Evolutionary conservation across 2,888 invertebrate species (phyloP).

Genomic region (Drosophila ochracea): DNA sequence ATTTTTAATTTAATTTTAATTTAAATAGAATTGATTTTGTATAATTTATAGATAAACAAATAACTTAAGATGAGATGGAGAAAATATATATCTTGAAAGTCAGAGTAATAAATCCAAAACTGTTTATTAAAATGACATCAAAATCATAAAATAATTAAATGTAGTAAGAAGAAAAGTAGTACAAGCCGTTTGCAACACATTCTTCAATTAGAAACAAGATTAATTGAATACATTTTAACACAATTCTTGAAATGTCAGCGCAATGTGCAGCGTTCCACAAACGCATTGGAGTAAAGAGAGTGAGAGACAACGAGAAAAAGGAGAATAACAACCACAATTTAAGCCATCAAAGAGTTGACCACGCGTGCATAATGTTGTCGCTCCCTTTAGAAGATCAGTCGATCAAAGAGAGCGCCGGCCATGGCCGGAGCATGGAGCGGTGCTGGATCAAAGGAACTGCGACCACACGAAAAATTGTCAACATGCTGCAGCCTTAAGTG

Average conservation of each 20-base stretch:
- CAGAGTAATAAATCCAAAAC: neutral
- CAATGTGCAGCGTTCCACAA: slow-evolving; percentile 34
- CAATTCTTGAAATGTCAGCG: slow-evolving; percentile 31
- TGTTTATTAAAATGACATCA: neutral
- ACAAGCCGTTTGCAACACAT: slow-evolving; percentile 2
- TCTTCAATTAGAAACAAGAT: slow-evolving; percentile 20
- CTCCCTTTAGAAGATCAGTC: slow-evolving; percentile 76
- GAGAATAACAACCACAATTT: slow-evolving; percentile 21
- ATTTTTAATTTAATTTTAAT: no score
- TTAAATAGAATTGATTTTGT: neutral
- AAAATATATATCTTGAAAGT: neutral
- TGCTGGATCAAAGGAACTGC: slow-evolving; percentile 68
- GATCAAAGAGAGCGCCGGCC: slow-evolving; percentile 77
- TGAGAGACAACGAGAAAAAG: slow-evolving; percentile 3
- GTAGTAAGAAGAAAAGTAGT: neutral
- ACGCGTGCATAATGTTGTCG: slow-evolving; percentile 82
- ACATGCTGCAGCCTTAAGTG: slow-evolving; percentile 64
- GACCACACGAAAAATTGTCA: slow-evolving; percentile 80
- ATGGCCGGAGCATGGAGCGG: slow-evolving; percentile 48
- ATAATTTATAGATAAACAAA: neutral
- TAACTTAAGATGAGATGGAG: neutral
- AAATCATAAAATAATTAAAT: neutral
- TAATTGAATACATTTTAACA: slow-evolving; percentile 34
- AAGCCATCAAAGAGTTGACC: slow-evolving; percentile 74
- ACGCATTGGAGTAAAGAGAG: slow-evolving; percentile 6